Percentiles rank a stretch among this genome's conserved stretches.
Evolutionary conservation across 1,140 invertebrate species (phyloP).

Genomic region (Ptiloglossa arizonensis): DNA sequence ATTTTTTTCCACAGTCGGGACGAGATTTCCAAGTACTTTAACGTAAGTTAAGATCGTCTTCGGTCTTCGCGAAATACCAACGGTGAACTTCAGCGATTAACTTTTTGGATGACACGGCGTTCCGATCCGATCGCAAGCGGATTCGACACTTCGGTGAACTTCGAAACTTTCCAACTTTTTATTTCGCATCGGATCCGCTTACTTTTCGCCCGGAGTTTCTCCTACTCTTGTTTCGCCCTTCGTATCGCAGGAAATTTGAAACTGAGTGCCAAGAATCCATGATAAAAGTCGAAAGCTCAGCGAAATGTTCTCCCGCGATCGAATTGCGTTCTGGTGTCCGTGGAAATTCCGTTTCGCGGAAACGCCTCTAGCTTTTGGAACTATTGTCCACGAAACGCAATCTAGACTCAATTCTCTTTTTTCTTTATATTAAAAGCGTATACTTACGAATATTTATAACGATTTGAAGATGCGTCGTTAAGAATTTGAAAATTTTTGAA

Average conservation of each 20-base stretch:
- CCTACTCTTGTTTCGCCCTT: too few relatives aligned
- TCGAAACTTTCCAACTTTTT: slow-evolving; percentile 19
- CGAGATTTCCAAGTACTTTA: background rate
- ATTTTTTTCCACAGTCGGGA: background rate
- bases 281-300: slow-evolving; percentile 43
- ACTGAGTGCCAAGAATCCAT: slow-evolving; percentile 29
- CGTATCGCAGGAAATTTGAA: slow-evolving; percentile 45
- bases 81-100: slow-evolving; percentile 22
- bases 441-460: too few relatives aligned
- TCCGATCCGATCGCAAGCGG: slow-evolving; percentile 2
- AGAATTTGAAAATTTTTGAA: too few relatives aligned
- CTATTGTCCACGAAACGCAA: too few relatives aligned
- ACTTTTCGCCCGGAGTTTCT: slow-evolving; percentile 17
- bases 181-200: slow-evolving; percentile 29
- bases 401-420: too few relatives aligned
- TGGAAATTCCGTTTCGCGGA: slow-evolving; percentile 26
- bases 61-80: background rate
- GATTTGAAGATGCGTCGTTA: too few relatives aligned
- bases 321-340: slow-evolving; percentile 27
- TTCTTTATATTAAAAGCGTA: too few relatives aligned
- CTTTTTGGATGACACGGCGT: slow-evolving; percentile 20
- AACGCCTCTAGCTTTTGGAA: background rate
- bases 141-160: slow-evolving; percentile 25
- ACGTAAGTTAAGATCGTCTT: background rate
- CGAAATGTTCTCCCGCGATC: slow-evolving; percentile 35